Conservation (phyloP, 1,140 invertebrate species). For the Drosophila mojavensis region DNA sequence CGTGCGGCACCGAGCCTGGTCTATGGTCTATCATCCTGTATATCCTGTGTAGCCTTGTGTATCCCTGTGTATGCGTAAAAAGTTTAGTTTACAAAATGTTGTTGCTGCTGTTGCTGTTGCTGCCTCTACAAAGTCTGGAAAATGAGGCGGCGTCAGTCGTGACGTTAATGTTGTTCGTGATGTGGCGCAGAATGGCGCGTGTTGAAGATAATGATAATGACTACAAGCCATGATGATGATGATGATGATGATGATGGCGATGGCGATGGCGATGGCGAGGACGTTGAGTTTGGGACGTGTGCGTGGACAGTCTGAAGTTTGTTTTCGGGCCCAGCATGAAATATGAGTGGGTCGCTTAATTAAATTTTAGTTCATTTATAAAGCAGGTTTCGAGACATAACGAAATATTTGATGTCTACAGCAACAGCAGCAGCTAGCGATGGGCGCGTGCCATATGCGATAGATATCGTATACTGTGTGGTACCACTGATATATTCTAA, state of each 20-base stretch:
- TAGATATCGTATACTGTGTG: background rate
- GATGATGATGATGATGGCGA: too few relatives aligned
- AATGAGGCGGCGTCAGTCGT: slow-evolving; percentile 37
- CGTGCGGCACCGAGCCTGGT: slow-evolving; percentile 6
- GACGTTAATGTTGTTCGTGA: slow-evolving; percentile 76
- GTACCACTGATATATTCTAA: background rate
- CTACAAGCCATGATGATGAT: too few relatives aligned
- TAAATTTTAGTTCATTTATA: slow-evolving; percentile 81
- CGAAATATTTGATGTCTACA: background rate
- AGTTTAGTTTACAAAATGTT: slow-evolving; percentile 73
- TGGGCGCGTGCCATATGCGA: background rate
- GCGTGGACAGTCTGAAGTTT: slow-evolving; percentile 39
- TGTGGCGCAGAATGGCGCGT: slow-evolving; percentile 58
- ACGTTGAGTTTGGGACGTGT: slow-evolving; percentile 36
- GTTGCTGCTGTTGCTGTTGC: slow-evolving; percentile 23
- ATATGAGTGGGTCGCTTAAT: slow-evolving; percentile 71
- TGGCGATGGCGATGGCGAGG: slow-evolving; percentile 15
- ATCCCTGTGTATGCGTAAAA: slow-evolving; percentile 40
- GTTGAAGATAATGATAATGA: slow-evolving; percentile 56
- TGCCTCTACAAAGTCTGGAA: slow-evolving; percentile 35
- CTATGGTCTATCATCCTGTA: slow-evolving; percentile 15
- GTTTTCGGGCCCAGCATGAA: slow-evolving; percentile 51
- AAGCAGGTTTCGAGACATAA: slow-evolving; percentile 48
- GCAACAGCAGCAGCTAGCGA: background rate
- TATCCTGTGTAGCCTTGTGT: slow-evolving; percentile 12